Evolutionary conservation across 2,888 invertebrate species (phyloP).

Genomic region (Agonopterix arenella): DNA sequence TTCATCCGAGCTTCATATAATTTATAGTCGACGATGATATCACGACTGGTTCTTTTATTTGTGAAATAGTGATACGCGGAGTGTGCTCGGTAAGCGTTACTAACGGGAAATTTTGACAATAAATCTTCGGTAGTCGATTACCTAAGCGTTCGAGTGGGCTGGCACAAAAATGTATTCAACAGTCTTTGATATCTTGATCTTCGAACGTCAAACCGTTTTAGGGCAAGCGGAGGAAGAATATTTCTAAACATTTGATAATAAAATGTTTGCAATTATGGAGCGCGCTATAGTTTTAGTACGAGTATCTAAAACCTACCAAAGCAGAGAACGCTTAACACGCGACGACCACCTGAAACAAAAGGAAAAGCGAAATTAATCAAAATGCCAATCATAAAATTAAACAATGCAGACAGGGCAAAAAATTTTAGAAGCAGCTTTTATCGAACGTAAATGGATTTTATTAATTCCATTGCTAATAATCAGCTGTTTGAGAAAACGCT

Average conservation of each 20-base stretch:
- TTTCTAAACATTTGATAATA: neutral
- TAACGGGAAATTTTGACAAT: conserved; percentile 75
- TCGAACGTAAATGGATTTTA: too few relatives aligned
- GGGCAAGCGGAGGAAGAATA: conserved; percentile 26
- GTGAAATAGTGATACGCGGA: conserved; percentile 75
- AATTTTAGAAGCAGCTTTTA: too few relatives aligned
- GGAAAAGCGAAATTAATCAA: conserved; percentile 77
- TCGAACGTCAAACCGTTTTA: conserved; percentile 41
- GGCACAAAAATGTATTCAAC: conserved; percentile 66
- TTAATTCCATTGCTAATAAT: too few relatives aligned
- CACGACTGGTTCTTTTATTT: conserved; percentile 76
- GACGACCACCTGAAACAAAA: conserved; percentile 76
- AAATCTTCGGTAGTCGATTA: conserved; percentile 74
- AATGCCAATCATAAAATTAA: conserved; percentile 65
- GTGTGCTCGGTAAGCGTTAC: conserved; percentile 74
- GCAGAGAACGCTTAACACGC: conserved; percentile 50
- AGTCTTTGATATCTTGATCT: conserved; percentile 69
- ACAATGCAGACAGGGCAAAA: conserved; percentile 28
- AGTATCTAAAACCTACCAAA: conserved; percentile 55
- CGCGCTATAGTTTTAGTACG: conserved; percentile 34
- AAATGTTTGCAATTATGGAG: conserved; percentile 17
- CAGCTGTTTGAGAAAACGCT: too few relatives aligned
- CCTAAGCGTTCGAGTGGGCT: conserved; percentile 73
- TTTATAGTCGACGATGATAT: conserved; percentile 74
- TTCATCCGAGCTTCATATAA: conserved; percentile 71